A percentile compares a stretch with the other conserved stretches of the same genome.
phyloP scores from a whole-genome alignment of 2,797 vertebrate genomes.

The Syncerus caffer region DNA sequence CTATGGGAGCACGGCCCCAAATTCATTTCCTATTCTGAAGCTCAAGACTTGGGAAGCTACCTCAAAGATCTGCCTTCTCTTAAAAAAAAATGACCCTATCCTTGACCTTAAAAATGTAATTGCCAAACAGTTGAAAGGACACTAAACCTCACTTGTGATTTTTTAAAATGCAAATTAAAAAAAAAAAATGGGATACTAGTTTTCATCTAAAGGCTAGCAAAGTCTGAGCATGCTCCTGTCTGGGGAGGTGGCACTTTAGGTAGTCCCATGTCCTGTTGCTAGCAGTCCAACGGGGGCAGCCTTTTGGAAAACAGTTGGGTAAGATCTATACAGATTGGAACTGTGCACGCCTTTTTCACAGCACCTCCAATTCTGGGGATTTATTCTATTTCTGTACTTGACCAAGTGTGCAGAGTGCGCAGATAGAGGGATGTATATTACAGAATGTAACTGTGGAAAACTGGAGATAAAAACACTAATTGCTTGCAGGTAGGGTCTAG shows the following conservation, averaged over 20 bases:
- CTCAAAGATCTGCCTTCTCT: neutral
- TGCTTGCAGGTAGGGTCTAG: neutral
- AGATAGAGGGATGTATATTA: neutral
- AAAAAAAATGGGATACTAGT: neutral
- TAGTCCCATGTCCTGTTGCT: neutral
- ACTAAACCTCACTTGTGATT: neutral
- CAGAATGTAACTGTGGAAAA: neutral
- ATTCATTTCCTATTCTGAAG: neutral
- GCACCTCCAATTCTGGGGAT: neutral
- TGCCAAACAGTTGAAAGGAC: neutral
- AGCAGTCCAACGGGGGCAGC: neutral
- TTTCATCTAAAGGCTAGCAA: neutral
- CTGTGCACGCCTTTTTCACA: neutral
- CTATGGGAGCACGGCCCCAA: fast-evolving
- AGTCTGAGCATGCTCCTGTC: neutral
- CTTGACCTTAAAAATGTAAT: neutral
- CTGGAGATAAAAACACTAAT: neutral
- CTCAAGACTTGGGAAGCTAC: neutral
- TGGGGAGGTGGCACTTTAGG: no score
- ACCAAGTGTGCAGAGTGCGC: neutral
- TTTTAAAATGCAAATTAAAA: neutral
- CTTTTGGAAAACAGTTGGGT: neutral
- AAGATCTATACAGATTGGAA: neutral
- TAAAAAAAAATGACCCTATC: neutral
- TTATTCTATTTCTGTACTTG: neutral